Base-by-base conservation (phyloP, 2,888 invertebrate genomes). In the Ceraclea dissimilis region DNA sequence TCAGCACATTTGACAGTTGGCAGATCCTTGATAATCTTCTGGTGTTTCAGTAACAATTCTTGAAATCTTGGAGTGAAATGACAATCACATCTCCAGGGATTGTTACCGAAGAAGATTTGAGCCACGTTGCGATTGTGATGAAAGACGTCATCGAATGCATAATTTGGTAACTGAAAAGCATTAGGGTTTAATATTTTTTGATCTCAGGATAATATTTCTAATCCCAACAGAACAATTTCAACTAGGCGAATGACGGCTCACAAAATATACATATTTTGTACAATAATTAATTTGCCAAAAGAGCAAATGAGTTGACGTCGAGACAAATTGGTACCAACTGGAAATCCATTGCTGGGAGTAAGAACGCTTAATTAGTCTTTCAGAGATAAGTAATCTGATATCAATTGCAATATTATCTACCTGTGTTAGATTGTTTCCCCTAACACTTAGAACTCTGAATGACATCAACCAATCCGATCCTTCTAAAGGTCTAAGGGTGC, bases 51-150 rank as follows among this genome's bases (percentile, higher is more conserved):
- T 11, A 86, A 69, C 48, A 85, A 70, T 46, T 81, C 85, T 67
- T 88, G 86, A 67, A 92, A 88, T 39, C 83, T 78, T 46, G 90
- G 89, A 2, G 86, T 85, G 69, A 87, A 90, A 62, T 81, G 80
- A 63, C 92, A 92, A 65, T 90, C 88, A 67, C 92, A 92, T 21
- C 82, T 76, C 90, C 90, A 92, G 0, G 90, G 88, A 71, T 92
- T 92, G 60, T 80, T 76, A 1, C 89, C 88, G 1, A 91, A 73
- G 65, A 79, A 82, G 26, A 91, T 72, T 56, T 84, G 76, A 65
- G 83, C 83, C 39, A 85, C 86, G 63, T 85, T 83, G 44, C 78
- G 75, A 68, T 90, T 91, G 51, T 81, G 81, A 64, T 85, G 80
- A 21, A 92, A 78, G 0, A 86, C 88, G 67, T 90, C 86, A 65